Evolutionary conservation across 2,888 invertebrate species (phyloP), one percentile per base, ranked within the genome.

Genomic region (Caenorhabditis sinica): DNA sequence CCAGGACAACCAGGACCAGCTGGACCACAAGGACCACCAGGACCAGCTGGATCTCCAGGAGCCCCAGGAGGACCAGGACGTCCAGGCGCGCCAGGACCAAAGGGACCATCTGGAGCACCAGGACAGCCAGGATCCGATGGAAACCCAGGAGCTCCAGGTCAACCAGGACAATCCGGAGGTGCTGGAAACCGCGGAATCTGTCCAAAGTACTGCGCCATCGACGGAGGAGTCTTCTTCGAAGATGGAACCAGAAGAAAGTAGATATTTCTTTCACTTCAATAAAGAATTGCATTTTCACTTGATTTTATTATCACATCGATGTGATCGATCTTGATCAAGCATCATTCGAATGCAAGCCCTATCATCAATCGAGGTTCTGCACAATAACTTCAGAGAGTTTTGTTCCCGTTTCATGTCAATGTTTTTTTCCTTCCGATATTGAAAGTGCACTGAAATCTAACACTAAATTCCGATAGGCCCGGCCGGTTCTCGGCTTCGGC

Each of bases 151-250:
- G 61, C 77, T 0, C 86, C 87, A 51, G 89, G 88, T 60, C 76
- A 81, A 25, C 86, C 88, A 53, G 88, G 89, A 69, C 86, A 87
- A 56, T 66, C 61, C 51, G 90, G 86, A 72, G 74, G 82, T 9
- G 25, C 72, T 17, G 90, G 90, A 86, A 89, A 91, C 87, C 86
- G 87, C 56, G 90, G 90, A 74, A 90, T 90, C 85, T 90, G 90
- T 85, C 90, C 90, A 72, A 90, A 90, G 85, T 90, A 90, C 84
- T 90, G 90, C 75, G 90, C 90, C 80, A 88, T 90, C 87, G 90
- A 90, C 72, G 90, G 90, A 58, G 90, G 90, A 80, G 90, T 90
- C 76, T 90, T 90, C 90, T 90, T 90, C 90, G 90, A 91, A 82
- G 90, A 91, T 79, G 91, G 91, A 86, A 90, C 90, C 71, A 53